Evolutionary conservation across 2,888 invertebrate genomes (phyloP), one percentile per base, ranked within the genome.

Genomic region (Melinaea menophilus): DNA sequence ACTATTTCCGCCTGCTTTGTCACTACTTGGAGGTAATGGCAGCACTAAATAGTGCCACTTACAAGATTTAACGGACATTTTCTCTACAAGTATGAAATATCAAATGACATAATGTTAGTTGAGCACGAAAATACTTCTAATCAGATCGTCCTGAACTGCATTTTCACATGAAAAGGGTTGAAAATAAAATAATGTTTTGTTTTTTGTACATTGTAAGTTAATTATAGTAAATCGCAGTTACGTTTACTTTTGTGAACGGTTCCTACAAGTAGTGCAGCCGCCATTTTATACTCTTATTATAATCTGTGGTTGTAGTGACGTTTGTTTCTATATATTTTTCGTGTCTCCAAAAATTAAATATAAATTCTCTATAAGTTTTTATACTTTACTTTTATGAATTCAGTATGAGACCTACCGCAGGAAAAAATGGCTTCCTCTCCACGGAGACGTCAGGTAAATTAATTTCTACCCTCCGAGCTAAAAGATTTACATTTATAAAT

Each of bases 401-500:
- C 51, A 51, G 51, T 31, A 31, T 7, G 3, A 22, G 51, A 51
- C 51, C 51, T n/a, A 51, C 51, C 51, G 51, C 51, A 51, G 31
- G 51, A 51, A 51, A 48, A 51, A 51, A 51, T 51, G 51, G 51
- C 51, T 51, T 51, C 51, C 51, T 51, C 31, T 22, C 51, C 51
- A 31, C n/a, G 31, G 31, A 31, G 51, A 51, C 31, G 51, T 51
- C 51, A 51, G 22, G 31, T 51, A 51, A 51, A 51, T 22, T 61
- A 61, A 55, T 41, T 63, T 69, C 55, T 41, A 55, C 33, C 46
- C 63, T 57, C 55, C 46, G 46, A 62, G 34, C 31, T 62, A 55
- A 61, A 31, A 55, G 35, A 56, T 65, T 72, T 59, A 68, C 73
- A 79, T 78, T 75, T 71, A 79, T 77, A 77, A 80, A 81, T 68